Percentiles rank a stretch among this genome's conserved stretches.
phyloP scores from a whole-genome alignment of 1,140 invertebrate species.

The Trachymyrmex septentrionalis region DNA sequence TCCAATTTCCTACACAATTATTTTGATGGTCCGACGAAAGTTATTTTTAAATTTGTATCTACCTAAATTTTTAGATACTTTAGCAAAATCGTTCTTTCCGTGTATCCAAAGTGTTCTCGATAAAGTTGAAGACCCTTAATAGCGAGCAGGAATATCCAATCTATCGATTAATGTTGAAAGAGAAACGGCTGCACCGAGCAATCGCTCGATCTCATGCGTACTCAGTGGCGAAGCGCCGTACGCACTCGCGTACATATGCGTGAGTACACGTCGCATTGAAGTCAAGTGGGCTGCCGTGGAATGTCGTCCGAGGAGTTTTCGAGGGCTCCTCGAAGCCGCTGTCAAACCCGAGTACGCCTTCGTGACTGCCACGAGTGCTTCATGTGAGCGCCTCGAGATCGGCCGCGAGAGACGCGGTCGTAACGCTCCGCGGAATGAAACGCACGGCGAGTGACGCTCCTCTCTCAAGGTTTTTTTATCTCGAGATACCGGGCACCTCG shows the following conservation, averaged over 20 bases:
- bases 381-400: constrained; percentile 41
- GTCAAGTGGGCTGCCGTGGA: constrained; percentile 72
- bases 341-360: constrained; percentile 57
- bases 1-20: too few species aligned
- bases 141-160: not conserved
- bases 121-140: not conserved
- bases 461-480: not conserved
- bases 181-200: not conserved
- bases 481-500: constrained; percentile 30
- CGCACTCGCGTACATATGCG: constrained; percentile 43
- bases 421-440: constrained; percentile 34
- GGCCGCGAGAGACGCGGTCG: constrained; percentile 15
- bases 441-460: constrained; percentile 15
- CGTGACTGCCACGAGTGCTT: constrained; percentile 54
- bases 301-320: constrained; percentile 68
- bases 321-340: constrained; percentile 62
- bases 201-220: constrained; percentile 3
- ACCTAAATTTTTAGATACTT: too few species aligned
- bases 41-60: too few species aligned
- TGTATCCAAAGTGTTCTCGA: not conserved
- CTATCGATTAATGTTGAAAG: not conserved
- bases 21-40: too few species aligned
- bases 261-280: constrained; percentile 58
- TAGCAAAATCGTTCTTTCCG: too few species aligned
- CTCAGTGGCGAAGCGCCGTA: constrained; percentile 32